A percentile compares a stretch with the other conserved stretches of the same genome.
Conservation (phyloP, 2,888 invertebrate genomes). For the Digitonthophagus gazella region DNA sequence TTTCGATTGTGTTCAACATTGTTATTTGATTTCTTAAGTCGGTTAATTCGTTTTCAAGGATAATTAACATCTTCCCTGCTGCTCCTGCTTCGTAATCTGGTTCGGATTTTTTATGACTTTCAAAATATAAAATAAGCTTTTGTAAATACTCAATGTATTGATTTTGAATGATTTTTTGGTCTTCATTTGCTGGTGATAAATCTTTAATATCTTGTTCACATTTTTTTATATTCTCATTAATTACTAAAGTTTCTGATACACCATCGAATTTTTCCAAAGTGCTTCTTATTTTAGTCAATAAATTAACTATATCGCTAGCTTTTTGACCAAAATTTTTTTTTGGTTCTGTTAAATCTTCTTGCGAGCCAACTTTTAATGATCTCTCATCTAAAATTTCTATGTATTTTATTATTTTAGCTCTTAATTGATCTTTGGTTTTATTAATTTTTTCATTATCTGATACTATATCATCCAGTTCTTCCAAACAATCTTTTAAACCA, state of each 20-base stretch:
- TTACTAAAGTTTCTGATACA: slow-evolving; percentile 24
- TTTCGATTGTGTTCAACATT: slow-evolving; percentile 1
- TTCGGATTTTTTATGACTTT: slow-evolving; percentile 19
- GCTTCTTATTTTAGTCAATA: slow-evolving; percentile 22
- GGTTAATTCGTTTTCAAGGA: slow-evolving; percentile 13
- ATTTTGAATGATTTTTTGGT: slow-evolving; percentile 1
- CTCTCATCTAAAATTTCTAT: slow-evolving; percentile 33
- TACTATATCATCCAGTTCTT: slow-evolving; percentile 26
- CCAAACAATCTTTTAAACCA: slow-evolving; percentile 23
- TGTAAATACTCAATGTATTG: slow-evolving; percentile 23
- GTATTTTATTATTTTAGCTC: slow-evolving; percentile 31
- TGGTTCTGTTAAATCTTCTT: slow-evolving; percentile 18
- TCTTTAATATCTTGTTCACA: slow-evolving; percentile 10
- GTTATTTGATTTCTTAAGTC: neutral
- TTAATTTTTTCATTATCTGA: slow-evolving; percentile 28
- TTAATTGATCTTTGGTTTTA: slow-evolving; percentile 28
- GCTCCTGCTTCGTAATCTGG: slow-evolving; percentile 2
- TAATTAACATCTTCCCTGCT: slow-evolving; percentile 15
- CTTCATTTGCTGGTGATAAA: slow-evolving; percentile 8
- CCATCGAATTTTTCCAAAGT: slow-evolving; percentile 29
- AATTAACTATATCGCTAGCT: slow-evolving; percentile 27
- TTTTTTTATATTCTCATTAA: slow-evolving; percentile 26
- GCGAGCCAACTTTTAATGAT: slow-evolving; percentile 27
- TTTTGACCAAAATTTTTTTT: slow-evolving; percentile 6
- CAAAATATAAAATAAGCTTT: slow-evolving; percentile 21